Evolutionary conservation across 2,113 vertebrate genomes (phyloP), one percentile per base, ranked within the genome.

Genomic region (Noturus placidus): DNA sequence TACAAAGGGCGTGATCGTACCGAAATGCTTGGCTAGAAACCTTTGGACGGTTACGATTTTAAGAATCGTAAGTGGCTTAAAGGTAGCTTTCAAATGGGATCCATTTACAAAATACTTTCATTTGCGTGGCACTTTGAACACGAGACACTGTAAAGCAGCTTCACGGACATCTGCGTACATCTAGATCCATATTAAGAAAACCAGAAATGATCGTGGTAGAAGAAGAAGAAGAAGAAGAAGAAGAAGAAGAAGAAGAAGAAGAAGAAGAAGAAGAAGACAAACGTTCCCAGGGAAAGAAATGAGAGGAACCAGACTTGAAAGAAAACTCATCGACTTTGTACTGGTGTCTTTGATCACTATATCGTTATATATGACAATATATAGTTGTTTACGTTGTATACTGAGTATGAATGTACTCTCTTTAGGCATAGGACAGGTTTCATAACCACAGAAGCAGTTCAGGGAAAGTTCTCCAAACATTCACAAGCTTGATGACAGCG

Each of bases 401-500:
- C n/a, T 6, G 14, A 35, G 42, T 38, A 72, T 22, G 19, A 42
- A 10, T 42, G 3, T 3, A 42, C 14, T 20, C 7, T 78, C 74
- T n/a, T 6, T 78, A 15, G 42, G 10, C 11, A 14, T 52, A 50
- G 0, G 1, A 50, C 74, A 15, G 22, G 46, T 78, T 52, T 78
- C 22, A 78, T 54, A 17, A 30, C 17, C 27, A 50, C 76, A 50
- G 72, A 77, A 27, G 42, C 42, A 50, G 22, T 77, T 33, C 1
- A 22, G 57, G 78, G 78, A 57, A 80, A 33, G n/a, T 56, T 20
- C n/a, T 52, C 27, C 2, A 1, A 78, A 54, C 54, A 52, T 52
- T 78, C 27, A n/a, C 27, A n/a, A 30, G 2, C 7, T 0, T 46
- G 54, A 93, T 92, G 89, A 90, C 88, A 88, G 92, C 90, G 93